These are phyloP conservation scores for Butorides virescens DNA, from an alignment of 2,113 vertebrate species.

Conservation along the genomic window DNA sequence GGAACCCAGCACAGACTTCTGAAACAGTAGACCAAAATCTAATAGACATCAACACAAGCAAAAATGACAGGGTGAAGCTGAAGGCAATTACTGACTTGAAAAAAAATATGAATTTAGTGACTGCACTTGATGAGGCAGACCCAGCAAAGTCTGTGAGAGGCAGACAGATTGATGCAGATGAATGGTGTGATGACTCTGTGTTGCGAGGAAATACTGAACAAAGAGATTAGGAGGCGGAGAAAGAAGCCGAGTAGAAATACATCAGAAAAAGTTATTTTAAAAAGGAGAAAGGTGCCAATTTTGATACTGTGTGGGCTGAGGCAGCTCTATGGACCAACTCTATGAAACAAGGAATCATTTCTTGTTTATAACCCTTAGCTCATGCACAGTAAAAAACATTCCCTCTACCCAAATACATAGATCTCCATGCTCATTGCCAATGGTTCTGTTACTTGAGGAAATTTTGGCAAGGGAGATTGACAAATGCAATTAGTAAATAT, in stretches of 20 bases:
- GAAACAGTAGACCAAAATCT: conserved; percentile 24
- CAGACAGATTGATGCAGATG: conserved; percentile 51
- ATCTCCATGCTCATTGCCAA: neutral
- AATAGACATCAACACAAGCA: conserved; percentile 29
- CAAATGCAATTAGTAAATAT: conserved; percentile 41
- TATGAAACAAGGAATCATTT: neutral
- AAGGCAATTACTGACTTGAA: conserved; percentile 25
- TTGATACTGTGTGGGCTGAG: neutral
- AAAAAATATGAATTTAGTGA: conserved; percentile 38
- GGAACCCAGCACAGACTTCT: neutral
- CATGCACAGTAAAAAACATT: neutral
- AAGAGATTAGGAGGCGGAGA: neutral
- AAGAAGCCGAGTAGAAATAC: neutral
- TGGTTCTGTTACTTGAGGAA: neutral
- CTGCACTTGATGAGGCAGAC: conserved; percentile 46
- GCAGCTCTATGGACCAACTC: neutral
- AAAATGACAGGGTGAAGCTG: conserved; percentile 2
- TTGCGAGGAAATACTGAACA: neutral
- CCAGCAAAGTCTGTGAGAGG: conserved; percentile 35
- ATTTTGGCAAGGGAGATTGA: conserved; percentile 29
- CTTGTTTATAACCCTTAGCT: neutral
- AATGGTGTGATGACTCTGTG: conserved; percentile 27
- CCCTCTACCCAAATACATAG: neutral
- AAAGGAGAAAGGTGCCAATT: neutral
- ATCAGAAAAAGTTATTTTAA: conserved; percentile 5